Evolutionary conservation across 1,140 invertebrate species (phyloP), one percentile per base, ranked within the genome.

Genomic region (Diachasma alloeum): DNA sequence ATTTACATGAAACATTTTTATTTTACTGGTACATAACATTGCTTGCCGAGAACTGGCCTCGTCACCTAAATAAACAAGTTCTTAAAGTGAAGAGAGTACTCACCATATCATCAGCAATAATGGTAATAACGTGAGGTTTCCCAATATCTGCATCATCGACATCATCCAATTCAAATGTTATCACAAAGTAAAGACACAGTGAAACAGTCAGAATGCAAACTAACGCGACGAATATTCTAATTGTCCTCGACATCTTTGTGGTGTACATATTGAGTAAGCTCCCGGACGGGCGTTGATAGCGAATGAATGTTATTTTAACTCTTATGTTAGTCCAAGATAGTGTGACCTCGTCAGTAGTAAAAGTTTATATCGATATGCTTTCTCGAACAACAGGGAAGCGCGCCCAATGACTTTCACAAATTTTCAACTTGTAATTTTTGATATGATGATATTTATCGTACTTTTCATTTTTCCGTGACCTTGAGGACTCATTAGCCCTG

Each of bases 351-450:
- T 31, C 48, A 31, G 53, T 24, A 72, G 70, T 56, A 72, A 56
- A 72, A 72, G 46, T 56, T 36, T 17, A 72, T 36, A 36, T 53
- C 44, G 70, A 72, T 72, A 72, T 72, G 70, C 70, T 72, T 72
- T 72, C 70, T 53, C 53, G 70, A 72, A 31, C 70, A 72, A 56
- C 19, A 72, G 19, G 70, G 70, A 72, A 72, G 48, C 26, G 17
- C n/a, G 26, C 24, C 9, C 39, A 69, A 42, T 69, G n/a, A 15
- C 69, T 72, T 72, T 72, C 46, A 53, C 46, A 53, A 72, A 56
- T 56, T 56, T 63, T 31, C 9, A 22, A 9, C 8, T 59, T 17
- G 10, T 10, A n/a, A 59, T 26, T 63, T 42, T 42, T 63, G 22
- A 63, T 13, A 63, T 63, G 26, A 26, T 63, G 0, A 63, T 63